Evolutionary conservation across 2,113 vertebrate species (phyloP), one percentile per base, ranked within the genome.

Genomic region (Narcine bancroftii): DNA sequence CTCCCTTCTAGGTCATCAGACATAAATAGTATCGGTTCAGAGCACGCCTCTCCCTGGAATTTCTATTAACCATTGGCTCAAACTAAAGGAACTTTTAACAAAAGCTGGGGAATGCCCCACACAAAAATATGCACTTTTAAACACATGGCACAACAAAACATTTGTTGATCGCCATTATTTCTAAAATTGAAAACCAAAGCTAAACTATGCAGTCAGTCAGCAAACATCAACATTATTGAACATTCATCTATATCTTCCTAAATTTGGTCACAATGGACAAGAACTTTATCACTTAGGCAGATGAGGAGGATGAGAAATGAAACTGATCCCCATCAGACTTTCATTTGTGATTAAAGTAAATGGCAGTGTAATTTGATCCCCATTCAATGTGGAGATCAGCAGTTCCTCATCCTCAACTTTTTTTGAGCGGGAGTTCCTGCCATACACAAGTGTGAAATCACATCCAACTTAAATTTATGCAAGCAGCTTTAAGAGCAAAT

Each of bases 11-110:
- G 87, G 60, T 69, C 56, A 66, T 33, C 89, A 69, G 63, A 71
- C 26, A 66, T 69, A 69, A 69, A 69, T 69, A 71, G 65, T 69
- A 91, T 69, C 65, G 42, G 65, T 9, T 45, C 42, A 29, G 39
- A 26, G 42, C 89, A 42, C 89, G 89, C 89, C 89, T 60, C 89
- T 66, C 63, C 11, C 89, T 42, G 89, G 65, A 69, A 91, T 91
- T 69, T 91, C 89, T 29, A 91, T 89, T 11, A 69, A 91, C 63
- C 4, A 81, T 45, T 75, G n/a, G 10, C n/a, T 15, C n/a, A 75
- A 75, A 11, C 53, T 24, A 87, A 60, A 63, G 53, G 33, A 87
- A 87, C 81, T 60, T n/a, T 81, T 33, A 87, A 87, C 81, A 87
- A 87, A 60, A 87, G 81, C 6, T 3, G 17, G 33, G 60, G 15